phyloP scores from a whole-genome alignment of 2,797 vertebrate species.

The Channa striata region DNA sequence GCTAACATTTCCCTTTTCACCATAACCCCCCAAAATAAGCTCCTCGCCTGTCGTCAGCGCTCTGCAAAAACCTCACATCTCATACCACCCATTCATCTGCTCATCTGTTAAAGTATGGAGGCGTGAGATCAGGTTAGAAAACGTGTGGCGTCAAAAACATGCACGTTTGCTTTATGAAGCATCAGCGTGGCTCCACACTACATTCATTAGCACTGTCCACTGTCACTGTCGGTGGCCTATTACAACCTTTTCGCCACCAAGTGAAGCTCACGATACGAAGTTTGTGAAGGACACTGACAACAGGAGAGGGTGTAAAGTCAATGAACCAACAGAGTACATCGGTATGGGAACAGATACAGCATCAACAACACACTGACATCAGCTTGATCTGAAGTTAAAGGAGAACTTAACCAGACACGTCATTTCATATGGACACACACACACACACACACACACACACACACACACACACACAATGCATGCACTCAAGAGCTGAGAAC shows the following conservation, averaged over 20 bases:
- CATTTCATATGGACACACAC: constrained; percentile 37
- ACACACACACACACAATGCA: not conserved
- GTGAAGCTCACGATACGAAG: not conserved
- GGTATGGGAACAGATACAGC: constrained; percentile 13
- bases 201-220: not conserved
- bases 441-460: not conserved
- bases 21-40: not conserved
- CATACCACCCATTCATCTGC: too few relatives aligned
- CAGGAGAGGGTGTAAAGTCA: not conserved
- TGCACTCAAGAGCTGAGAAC: constrained; percentile 48
- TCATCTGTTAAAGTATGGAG: too few relatives aligned
- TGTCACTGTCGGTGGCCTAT: not conserved
- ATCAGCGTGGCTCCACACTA: not conserved
- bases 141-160: too few relatives aligned
- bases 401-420: constrained; percentile 73
- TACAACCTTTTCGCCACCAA: not conserved
- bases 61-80: constrained; percentile 22
- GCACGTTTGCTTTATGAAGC: too few relatives aligned
- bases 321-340: not conserved
- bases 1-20: constrained; percentile 39
- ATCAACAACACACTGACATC: constrained; percentile 47
- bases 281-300: constrained; percentile 20
- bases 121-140: too few relatives aligned
- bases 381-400: constrained; percentile 73
- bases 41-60: not conserved